phyloP scores from a whole-genome alignment of 2,113 vertebrate genomes.

The Macrotus californicus region DNA sequence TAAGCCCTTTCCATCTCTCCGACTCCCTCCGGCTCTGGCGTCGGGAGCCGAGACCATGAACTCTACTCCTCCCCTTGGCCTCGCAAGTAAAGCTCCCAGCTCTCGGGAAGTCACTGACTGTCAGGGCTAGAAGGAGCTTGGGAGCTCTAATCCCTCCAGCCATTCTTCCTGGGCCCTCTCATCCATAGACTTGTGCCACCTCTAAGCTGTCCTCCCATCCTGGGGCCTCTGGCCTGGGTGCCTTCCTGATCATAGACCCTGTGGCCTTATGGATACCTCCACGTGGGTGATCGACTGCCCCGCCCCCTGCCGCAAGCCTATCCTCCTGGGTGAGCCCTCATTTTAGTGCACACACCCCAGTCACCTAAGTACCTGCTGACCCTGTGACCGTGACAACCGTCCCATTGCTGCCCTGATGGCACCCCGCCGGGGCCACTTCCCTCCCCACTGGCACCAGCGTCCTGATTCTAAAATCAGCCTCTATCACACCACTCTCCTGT shows the following conservation, averaged over 20 bases:
- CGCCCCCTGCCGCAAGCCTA: no score
- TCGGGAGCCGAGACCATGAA: not conserved
- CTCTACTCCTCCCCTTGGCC: not conserved
- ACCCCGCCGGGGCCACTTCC: not conserved
- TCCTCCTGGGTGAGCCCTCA: not conserved
- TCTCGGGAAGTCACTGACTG: fast-evolving
- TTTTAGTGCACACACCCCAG: no score
- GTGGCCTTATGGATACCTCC: not conserved
- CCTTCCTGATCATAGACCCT: not conserved
- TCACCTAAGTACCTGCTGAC: not conserved
- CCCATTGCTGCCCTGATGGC: fast-evolving
- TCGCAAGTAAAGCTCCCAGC: not conserved
- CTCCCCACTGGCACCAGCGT: not conserved
- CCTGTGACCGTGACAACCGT: fast-evolving
- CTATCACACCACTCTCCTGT: not conserved
- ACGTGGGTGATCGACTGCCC: not conserved
- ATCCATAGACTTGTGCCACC: not conserved
- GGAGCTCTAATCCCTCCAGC: not conserved
- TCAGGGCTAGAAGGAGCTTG: not conserved
- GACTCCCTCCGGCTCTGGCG: fast-evolving
- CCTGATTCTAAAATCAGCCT: not conserved
- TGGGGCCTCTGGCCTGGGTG: not conserved
- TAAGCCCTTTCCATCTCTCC: not conserved
- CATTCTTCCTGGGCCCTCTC: not conserved
- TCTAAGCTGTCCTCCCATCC: not conserved